Evolutionary conservation across 2,888 invertebrate species (phyloP).

Genomic region (Pristionchus exspectatus): DNA sequence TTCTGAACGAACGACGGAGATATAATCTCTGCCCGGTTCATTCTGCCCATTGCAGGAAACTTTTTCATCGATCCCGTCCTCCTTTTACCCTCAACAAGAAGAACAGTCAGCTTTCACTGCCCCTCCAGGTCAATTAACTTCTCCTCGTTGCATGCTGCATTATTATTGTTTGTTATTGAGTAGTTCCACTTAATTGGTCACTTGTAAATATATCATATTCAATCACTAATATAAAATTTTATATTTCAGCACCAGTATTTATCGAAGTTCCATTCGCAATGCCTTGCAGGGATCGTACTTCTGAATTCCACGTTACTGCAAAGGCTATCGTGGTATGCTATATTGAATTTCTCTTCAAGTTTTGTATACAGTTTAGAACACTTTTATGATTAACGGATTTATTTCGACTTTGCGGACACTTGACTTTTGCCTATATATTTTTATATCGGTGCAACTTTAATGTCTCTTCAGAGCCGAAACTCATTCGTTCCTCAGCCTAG

Average conservation of each 20-base stretch:
- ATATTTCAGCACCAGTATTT: neutral
- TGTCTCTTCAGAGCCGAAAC: conserved; percentile 49
- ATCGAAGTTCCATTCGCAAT: conserved; percentile 69
- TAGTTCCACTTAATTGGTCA: neutral
- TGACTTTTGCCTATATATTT: neutral
- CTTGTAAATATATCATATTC: neutral
- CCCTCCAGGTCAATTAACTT: neutral
- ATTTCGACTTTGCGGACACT: no score
- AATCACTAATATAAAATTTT: neutral
- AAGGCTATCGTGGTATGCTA: conserved; percentile 74
- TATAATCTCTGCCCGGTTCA: conserved; percentile 36
- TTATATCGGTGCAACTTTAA: neutral
- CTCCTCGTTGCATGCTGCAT: neutral
- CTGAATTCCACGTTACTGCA: conserved; percentile 76
- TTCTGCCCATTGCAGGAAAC: conserved; percentile 50
- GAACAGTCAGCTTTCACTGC: conserved; percentile 35
- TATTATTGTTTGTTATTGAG: neutral
- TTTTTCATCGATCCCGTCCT: conserved; percentile 49
- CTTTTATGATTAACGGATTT: no score
- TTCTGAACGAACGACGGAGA: conserved; percentile 24
- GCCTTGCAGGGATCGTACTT: conserved; percentile 77
- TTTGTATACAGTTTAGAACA: no score
- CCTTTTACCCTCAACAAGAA: conserved; percentile 47
- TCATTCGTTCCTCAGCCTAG: conserved; percentile 59
- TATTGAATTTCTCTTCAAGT: neutral